A percentile compares a stretch with the other conserved stretches of the same genome.
Evolutionary conservation across 2,113 vertebrate genomes (phyloP).

Genomic region (Oncorhynchus kisutch): DNA sequence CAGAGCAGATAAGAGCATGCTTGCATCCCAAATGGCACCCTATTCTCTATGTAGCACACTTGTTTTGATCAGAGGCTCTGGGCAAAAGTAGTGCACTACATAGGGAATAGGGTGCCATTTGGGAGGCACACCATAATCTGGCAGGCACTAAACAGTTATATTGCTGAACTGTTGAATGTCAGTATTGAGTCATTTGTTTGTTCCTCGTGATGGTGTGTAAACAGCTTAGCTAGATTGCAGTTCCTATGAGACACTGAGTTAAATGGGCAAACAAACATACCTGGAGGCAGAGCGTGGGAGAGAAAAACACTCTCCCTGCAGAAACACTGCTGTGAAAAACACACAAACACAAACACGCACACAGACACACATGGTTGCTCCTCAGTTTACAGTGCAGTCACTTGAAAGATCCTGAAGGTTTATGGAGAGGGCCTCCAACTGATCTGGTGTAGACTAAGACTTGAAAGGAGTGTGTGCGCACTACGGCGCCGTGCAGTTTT

Average conservation of each 20-base stretch:
- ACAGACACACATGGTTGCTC: background rate
- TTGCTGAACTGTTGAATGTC: conserved; percentile 17
- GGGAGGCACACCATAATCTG: background rate
- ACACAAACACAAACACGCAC: conserved; percentile 8
- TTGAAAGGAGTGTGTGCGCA: background rate
- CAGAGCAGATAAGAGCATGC: too few relatives aligned
- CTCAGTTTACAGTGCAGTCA: background rate
- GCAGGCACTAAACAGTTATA: background rate
- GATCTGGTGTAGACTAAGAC: background rate
- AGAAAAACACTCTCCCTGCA: background rate
- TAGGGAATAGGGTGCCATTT: background rate
- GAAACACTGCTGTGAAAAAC: background rate
- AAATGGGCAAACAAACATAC: conserved; percentile 10
- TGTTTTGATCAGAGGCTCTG: too few relatives aligned
- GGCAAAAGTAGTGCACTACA: too few relatives aligned
- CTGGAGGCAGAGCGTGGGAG: background rate
- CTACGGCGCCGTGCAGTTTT: conserved; percentile 50
- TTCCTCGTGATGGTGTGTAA: background rate
- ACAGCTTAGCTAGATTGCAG: background rate
- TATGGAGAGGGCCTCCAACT: background rate
- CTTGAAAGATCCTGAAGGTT: background rate
- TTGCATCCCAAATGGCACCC: background rate
- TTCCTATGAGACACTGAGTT: background rate
- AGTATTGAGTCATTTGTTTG: conserved; percentile 9
- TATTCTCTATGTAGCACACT: too few relatives aligned